Evolutionary conservation across 2,888 invertebrate species (phyloP).

Genomic region (Ptilodon capucinus): DNA sequence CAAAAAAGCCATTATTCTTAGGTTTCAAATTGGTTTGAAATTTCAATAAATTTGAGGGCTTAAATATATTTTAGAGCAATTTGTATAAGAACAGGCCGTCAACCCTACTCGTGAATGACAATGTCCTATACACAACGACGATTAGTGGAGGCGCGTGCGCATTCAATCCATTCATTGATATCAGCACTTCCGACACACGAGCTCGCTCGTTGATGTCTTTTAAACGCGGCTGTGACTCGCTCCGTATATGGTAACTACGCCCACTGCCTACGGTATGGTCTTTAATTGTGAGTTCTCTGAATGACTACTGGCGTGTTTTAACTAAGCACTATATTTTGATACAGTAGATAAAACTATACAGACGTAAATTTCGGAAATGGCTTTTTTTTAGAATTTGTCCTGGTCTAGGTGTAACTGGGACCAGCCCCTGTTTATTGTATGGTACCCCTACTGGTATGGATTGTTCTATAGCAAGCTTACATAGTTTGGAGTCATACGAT

Average conservation of each 20-base stretch:
- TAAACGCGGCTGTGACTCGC: constrained; percentile 31
- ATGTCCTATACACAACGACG: constrained; percentile 34
- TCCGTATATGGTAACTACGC: constrained; percentile 18
- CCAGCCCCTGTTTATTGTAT: no score
- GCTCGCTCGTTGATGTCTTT: constrained; percentile 56
- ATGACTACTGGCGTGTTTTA: constrained; percentile 23
- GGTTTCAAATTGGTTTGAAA: no score
- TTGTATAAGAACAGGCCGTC: neutral
- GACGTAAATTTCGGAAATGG: no score
- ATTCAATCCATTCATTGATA: constrained; percentile 3
- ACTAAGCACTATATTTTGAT: constrained; percentile 5
- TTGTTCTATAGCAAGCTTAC: no score
- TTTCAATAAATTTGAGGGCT: no score
- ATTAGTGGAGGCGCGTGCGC: constrained; percentile 33
- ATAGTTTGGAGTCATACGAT: no score
- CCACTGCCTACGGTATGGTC: constrained; percentile 20
- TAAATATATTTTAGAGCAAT: neutral
- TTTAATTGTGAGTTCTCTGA: constrained; percentile 21
- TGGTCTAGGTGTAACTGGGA: no score
- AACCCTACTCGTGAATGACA: constrained; percentile 6
- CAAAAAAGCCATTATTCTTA: no score
- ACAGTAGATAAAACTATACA: neutral
- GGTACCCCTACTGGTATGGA: no score
- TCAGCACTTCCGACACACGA: constrained; percentile 37
- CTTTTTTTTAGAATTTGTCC: no score